Percentiles rank a stretch among this genome's conserved stretches.
Evolutionary conservation across 2,113 vertebrate genomes (phyloP).

Genomic region (Nycticorax nycticorax): DNA sequence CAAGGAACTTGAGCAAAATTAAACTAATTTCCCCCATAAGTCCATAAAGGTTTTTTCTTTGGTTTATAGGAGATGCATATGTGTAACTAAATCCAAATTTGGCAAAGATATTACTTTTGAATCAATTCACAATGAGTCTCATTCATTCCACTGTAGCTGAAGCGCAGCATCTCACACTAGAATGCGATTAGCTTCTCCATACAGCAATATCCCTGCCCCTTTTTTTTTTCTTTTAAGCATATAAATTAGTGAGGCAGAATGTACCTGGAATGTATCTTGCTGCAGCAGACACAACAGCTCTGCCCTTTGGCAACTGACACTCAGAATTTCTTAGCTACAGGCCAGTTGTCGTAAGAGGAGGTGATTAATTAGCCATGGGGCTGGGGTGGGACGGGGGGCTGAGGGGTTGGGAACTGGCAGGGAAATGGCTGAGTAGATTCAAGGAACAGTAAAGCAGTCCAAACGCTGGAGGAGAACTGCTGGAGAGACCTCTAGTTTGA

Average conservation of each 20-base stretch:
- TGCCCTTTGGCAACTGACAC: background rate
- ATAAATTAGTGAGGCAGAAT: background rate
- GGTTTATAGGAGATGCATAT: background rate
- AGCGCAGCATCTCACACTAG: background rate
- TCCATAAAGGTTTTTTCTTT: background rate
- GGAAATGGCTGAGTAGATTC: slow-evolving; percentile 5
- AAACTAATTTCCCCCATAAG: background rate
- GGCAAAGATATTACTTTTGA: background rate
- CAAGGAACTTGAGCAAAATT: background rate
- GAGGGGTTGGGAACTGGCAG: slow-evolving; percentile 8
- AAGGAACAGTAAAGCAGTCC: background rate
- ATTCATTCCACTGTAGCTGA: background rate
- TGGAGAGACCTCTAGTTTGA: slow-evolving; percentile 3
- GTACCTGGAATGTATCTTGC: background rate
- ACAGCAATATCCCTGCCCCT: background rate
- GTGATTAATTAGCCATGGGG: slow-evolving; percentile 6
- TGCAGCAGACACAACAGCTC: slow-evolving; percentile 21
- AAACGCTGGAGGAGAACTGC: slow-evolving; percentile 44
- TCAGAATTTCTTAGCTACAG: background rate
- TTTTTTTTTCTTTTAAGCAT: background rate
- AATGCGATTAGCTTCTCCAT: background rate
- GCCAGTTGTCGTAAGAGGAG: slow-evolving; percentile 2
- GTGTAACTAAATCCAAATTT: slow-evolving; percentile 8
- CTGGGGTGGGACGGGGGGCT: background rate
- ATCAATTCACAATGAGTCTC: slow-evolving; percentile 11